Conservation (phyloP, 2,888 invertebrate species). For the Tetramorium bicarinatum region DNA sequence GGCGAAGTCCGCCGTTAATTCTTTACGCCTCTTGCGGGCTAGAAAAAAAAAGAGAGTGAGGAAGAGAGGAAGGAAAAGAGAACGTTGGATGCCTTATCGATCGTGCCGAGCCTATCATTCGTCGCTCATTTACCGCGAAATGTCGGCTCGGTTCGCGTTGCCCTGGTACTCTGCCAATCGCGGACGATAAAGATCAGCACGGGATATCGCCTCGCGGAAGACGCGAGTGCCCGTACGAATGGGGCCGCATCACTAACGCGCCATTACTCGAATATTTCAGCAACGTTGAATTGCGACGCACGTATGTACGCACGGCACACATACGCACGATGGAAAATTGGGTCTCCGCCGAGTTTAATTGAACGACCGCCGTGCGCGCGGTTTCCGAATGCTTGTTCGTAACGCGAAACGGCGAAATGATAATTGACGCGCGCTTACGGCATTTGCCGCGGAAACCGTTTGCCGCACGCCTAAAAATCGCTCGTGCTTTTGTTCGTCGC, state of each 20-base stretch:
- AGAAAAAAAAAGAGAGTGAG: not conserved
- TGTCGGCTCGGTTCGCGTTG: not conserved
- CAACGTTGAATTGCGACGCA: not conserved
- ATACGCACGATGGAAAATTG: conserved; percentile 24
- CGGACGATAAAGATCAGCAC: conserved; percentile 12
- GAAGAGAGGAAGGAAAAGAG: too few species aligned
- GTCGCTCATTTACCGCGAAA: conserved; percentile 29
- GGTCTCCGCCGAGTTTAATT: conserved; percentile 19
- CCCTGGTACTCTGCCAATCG: not conserved
- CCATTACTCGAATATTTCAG: conserved; percentile 26
- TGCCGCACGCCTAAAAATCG: not conserved
- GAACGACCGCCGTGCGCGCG: conserved; percentile 19
- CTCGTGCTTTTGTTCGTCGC: conserved; percentile 11
- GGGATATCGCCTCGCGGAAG: not conserved
- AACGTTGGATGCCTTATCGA: conserved; percentile 12
- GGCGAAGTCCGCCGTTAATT: conserved; percentile 5
- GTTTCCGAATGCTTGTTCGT: conserved; percentile 25
- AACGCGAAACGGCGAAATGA: conserved; percentile 33
- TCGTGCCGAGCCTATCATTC: not conserved
- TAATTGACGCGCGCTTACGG: conserved; percentile 12
- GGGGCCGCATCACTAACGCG: conserved; percentile 1
- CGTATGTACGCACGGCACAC: not conserved
- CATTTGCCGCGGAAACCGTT: not conserved
- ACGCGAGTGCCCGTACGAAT: conserved; percentile 2
- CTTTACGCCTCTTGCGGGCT: conserved; percentile 5